Evolutionary conservation across 2,113 vertebrate species (phyloP), one percentile per base, ranked within the genome.

Genomic region (Rhynchopsitta pachyrhyncha): DNA sequence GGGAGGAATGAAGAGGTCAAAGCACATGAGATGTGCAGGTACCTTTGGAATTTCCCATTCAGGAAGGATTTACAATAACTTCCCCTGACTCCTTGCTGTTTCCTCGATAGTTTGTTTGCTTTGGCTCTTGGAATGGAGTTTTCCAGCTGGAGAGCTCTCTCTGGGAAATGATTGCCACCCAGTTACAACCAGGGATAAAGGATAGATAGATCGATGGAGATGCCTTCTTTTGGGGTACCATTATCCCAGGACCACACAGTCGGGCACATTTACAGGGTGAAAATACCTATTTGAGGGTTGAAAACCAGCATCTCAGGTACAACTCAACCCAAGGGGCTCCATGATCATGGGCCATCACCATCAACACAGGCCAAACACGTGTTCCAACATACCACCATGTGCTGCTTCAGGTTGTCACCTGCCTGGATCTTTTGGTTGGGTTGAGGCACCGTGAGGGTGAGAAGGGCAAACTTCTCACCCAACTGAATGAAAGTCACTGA

Each of bases 241-340:
- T 19, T 50, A 37, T 35, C 20, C 42, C 55, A 52, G 24, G 7
- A 55, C 14, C 37, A 41, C 29, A 39, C 1, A 24, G 33, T 9
- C 0, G 1, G 62, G 27, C 7, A 64, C 55, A 9, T 33, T 31
- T 0, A 0, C 39, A 46, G 27, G 44, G 37, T 17, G 13, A 71
- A 71, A 85, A 5, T 14, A 59, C 16, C 37, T 46, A n/a, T 67
- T 35, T 67, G 29, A 17, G 59, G 25, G 52, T 17, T 59, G n/a
- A 27, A 71, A 80, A 5, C 9, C 52, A 82, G 3, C 66, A 22
- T 33, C 20, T 82, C 33, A 8, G 55, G 24, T 33, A 25, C n/a
- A 24, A 57, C 18, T 9, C 60, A 63, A 5, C 37, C 9, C 1
- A 0, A 66, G 14, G 17, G 17, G 7, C n/a, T 88, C 47, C 35